Conservation (phyloP, 2,113 vertebrate species). For the Cyrtonyx montezumae region DNA sequence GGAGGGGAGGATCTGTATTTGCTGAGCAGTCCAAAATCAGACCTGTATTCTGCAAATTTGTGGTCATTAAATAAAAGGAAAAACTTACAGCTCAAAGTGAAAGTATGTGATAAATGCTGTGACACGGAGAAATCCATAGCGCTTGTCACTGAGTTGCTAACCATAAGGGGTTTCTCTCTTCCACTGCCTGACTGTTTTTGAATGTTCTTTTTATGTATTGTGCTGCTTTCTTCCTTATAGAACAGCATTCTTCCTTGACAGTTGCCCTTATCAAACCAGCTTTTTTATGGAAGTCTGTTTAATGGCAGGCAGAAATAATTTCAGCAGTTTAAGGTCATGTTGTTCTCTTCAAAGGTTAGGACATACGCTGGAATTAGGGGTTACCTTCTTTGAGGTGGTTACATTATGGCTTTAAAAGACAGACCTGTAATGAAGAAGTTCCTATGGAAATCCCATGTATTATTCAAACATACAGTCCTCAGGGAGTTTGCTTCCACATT, state of each 20-base stretch:
- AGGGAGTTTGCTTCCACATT: background rate
- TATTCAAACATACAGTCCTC: conserved; percentile 3
- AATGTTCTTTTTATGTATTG: background rate
- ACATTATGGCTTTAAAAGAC: conserved; percentile 34
- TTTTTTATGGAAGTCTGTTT: conserved; percentile 31
- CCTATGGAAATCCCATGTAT: conserved; percentile 1
- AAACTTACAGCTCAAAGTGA: background rate
- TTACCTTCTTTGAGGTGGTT: conserved; percentile 34
- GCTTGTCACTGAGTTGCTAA: background rate
- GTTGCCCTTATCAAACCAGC: conserved; percentile 34
- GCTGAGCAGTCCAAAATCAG: conserved; percentile 37
- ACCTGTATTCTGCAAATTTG: background rate
- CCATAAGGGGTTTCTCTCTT: background rate
- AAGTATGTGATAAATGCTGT: background rate
- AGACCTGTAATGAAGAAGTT: conserved; percentile 26
- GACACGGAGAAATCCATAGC: background rate
- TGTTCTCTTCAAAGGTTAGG: conserved; percentile 71
- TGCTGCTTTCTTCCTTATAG: conserved; percentile 5
- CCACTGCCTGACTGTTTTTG: background rate
- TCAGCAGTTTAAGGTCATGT: conserved; percentile 56
- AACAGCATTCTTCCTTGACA: conserved; percentile 19
- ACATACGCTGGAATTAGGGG: conserved; percentile 6
- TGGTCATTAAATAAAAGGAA: background rate
- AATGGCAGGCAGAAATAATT: conserved; percentile 56
- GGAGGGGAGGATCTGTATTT: background rate